A percentile compares a stretch with the other conserved stretches of the same genome.
phyloP scores from a whole-genome alignment of 1,140 invertebrate genomes.

The Chionoecetes opilio region DNA sequence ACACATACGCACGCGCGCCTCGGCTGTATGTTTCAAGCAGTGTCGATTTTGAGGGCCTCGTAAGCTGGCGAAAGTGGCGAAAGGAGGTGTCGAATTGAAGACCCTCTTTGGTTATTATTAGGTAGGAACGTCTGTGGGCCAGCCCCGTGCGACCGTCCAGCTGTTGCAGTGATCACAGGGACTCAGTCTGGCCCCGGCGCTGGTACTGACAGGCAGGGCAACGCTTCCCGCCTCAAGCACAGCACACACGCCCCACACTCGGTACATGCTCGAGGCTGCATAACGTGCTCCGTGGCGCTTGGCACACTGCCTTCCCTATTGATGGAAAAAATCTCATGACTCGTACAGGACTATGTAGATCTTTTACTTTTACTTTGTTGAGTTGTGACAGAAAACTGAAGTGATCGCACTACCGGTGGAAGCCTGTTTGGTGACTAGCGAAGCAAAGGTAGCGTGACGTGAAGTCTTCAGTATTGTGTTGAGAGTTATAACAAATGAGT shows the following conservation, averaged over 20 bases:
- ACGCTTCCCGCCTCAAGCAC: neutral
- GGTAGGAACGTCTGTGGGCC: too few species aligned
- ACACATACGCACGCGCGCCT: slow-evolving; percentile 30
- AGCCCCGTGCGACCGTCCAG: too few species aligned
- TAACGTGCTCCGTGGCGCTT: too few species aligned
- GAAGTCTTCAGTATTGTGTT: neutral
- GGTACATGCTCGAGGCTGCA: too few species aligned
- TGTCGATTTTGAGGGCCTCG: neutral
- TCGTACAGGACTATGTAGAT: too few species aligned
- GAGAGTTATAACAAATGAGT: neutral
- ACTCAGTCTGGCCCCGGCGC: neutral
- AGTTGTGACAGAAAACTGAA: too few species aligned
- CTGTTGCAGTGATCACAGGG: neutral
- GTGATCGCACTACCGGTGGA: too few species aligned
- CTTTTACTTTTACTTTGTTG: too few species aligned
- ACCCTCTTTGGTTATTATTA: neutral
- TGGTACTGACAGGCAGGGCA: neutral
- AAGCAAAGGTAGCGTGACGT: neutral
- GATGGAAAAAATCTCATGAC: too few species aligned
- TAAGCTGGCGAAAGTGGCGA: neutral
- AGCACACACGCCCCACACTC: too few species aligned
- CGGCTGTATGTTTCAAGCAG: neutral
- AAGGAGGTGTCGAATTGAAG: neutral
- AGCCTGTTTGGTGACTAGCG: too few species aligned
- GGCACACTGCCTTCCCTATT: too few species aligned